Percentiles rank a stretch among this genome's conserved stretches.
Conservation (phyloP, 2,888 invertebrate genomes). For the Lissonota sp. region DNA sequence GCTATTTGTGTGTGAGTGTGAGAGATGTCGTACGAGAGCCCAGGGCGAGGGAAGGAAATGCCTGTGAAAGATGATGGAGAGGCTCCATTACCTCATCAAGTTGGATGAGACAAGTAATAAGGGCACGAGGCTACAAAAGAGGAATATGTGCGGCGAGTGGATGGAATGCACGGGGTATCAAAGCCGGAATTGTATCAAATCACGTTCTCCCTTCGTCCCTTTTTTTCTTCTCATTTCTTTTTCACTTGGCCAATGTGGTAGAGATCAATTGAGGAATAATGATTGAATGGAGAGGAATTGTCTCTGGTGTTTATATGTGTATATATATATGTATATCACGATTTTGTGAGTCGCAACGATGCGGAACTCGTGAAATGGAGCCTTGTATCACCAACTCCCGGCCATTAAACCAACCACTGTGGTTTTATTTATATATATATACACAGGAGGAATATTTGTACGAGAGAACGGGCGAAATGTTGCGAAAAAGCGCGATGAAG, state of each 20-base stretch:
- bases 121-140: constrained; percentile 76
- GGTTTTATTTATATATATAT: constrained; percentile 32
- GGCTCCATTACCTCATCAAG: constrained; percentile 79
- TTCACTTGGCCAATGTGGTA: constrained; percentile 11
- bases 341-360: constrained; percentile 38
- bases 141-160: neutral
- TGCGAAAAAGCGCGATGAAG: constrained; percentile 59
- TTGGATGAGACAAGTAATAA: constrained; percentile 78
- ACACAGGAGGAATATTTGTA: neutral
- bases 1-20: constrained; percentile 67
- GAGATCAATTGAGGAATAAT: constrained; percentile 51
- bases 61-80: constrained; percentile 77
- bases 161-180: constrained; percentile 33
- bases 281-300: constrained; percentile 29
- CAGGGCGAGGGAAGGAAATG: constrained; percentile 72
- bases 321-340: too few species aligned
- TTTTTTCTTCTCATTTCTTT: neutral
- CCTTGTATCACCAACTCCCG: constrained; percentile 2
- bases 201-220: constrained; percentile 32
- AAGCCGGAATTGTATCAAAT: constrained; percentile 42
- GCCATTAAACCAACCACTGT: constrained; percentile 31
- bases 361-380: constrained; percentile 45
- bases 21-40: constrained; percentile 34
- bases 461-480: constrained; percentile 38
- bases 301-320: too few species aligned